These are phyloP conservation scores for Hyposoter didymator DNA, from an alignment of 2,888 invertebrate genomes.

Conservation along the genomic window DNA sequence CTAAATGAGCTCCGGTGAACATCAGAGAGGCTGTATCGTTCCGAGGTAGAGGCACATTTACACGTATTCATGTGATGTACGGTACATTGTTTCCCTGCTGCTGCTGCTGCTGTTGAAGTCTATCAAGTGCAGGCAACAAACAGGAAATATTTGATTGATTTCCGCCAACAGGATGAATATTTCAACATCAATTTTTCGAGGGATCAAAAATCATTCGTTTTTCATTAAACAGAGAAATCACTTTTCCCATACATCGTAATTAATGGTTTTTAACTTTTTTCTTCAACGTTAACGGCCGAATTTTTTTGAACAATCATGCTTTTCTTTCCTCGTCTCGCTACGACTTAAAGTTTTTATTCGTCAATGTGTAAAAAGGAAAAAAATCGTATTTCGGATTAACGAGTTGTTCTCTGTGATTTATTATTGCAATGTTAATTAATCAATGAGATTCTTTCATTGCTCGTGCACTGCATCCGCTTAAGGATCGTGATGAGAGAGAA, in stretches of 20 bases:
- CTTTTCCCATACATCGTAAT: not conserved
- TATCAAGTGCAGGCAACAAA: not conserved
- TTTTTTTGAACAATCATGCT: not conserved
- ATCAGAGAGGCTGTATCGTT: constrained; percentile 12
- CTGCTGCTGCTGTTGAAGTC: constrained; percentile 9
- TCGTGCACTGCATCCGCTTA: not conserved
- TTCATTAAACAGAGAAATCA: not conserved
- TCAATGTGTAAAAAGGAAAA: too few relatives aligned
- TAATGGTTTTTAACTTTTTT: not conserved
- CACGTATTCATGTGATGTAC: constrained; percentile 50
- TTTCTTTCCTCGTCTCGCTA: too few relatives aligned
- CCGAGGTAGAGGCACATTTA: not conserved
- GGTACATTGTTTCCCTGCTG: constrained; percentile 55
- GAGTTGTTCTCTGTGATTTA: too few relatives aligned
- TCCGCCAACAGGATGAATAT: not conserved
- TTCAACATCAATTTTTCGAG: not conserved
- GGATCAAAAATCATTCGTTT: not conserved
- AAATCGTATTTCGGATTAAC: too few relatives aligned
- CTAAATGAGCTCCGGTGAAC: constrained; percentile 50
- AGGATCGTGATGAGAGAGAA: constrained; percentile 4
- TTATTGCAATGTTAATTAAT: too few relatives aligned
- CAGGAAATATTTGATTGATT: not conserved
- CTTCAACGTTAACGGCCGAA: not conserved
- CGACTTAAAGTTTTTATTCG: too few relatives aligned
- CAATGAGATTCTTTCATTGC: not conserved